phyloP scores from a whole-genome alignment of 2,113 vertebrate genomes.

The Rhinopomastus cyanomelas region DNA sequence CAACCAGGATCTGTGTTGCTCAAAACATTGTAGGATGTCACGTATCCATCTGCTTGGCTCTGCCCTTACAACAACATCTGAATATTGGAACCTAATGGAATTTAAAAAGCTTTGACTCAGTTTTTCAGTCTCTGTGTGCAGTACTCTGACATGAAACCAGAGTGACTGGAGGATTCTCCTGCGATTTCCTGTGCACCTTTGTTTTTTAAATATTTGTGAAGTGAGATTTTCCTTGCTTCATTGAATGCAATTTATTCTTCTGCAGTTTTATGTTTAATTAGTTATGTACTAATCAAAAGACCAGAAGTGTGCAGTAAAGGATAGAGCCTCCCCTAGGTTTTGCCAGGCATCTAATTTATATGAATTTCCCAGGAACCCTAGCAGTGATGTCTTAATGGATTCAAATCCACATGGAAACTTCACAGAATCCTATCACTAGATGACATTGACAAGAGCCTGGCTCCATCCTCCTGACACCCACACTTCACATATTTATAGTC shows the following conservation, averaged over 20 bases:
- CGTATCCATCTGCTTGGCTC: accelerated
- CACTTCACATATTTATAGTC: too few relatives aligned
- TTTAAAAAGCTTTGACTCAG: neutral
- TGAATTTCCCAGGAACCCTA: neutral
- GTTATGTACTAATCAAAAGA: neutral
- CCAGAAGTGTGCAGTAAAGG: constrained; percentile 2
- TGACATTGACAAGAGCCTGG: too few relatives aligned
- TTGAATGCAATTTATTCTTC: neutral
- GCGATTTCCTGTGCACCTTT: neutral
- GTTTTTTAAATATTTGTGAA: neutral
- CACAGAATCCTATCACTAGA: too few relatives aligned
- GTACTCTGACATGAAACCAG: neutral
- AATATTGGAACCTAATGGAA: neutral
- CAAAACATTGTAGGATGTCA: neutral
- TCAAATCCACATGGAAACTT: neutral
- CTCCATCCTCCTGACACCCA: too few relatives aligned
- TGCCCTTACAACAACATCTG: neutral
- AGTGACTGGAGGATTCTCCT: neutral
- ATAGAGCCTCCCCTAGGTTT: neutral
- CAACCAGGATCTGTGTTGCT: neutral
- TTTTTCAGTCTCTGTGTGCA: neutral
- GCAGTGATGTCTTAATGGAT: neutral
- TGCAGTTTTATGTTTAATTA: constrained; percentile 14
- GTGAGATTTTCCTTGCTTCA: neutral
- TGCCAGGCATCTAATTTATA: neutral